Percentiles rank a stretch among this genome's conserved stretches.
Conservation (phyloP, 1,140 invertebrate species). For the Chrysopa pallens region DNA sequence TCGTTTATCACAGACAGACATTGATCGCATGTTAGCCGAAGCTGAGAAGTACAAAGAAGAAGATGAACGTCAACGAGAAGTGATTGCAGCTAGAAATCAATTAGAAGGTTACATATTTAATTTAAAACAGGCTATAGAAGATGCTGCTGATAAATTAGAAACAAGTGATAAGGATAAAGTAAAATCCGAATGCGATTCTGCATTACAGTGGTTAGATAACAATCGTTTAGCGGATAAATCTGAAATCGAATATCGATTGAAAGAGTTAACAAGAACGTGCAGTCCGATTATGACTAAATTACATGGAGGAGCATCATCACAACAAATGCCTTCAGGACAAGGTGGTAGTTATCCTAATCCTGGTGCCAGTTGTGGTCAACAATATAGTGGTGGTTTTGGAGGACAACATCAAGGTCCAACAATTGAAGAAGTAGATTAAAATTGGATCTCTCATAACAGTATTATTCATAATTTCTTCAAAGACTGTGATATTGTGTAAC, state of each 20-base stretch:
- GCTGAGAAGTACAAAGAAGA: conserved; percentile 42
- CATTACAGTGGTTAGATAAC: conserved; percentile 31
- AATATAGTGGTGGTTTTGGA: conserved; percentile 14
- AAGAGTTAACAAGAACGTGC: conserved; percentile 27
- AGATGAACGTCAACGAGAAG: conserved; percentile 32
- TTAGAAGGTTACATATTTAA: conserved; percentile 55
- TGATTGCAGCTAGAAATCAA: conserved; percentile 42
- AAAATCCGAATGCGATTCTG: conserved; percentile 24
- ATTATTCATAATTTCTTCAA: too few relatives aligned
- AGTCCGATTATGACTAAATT: conserved; percentile 30
- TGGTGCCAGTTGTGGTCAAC: conserved; percentile 25
- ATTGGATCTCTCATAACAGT: neutral
- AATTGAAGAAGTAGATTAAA: conserved; percentile 52
- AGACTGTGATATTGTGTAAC: too few relatives aligned
- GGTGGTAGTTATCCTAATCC: conserved; percentile 4
- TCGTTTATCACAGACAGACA: conserved; percentile 28
- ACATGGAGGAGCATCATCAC: conserved; percentile 14
- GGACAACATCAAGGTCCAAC: conserved; percentile 29
- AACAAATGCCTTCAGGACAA: too few relatives aligned
- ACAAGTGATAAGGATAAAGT: conserved; percentile 18
- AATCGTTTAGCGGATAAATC: conserved; percentile 33
- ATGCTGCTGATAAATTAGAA: conserved; percentile 18
- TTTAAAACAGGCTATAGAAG: conserved; percentile 24
- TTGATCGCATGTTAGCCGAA: conserved; percentile 43
- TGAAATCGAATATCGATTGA: conserved; percentile 34